Percentiles rank a stretch among this genome's conserved stretches.
Conservation (phyloP, 1,140 invertebrate species). For the Archivesica marissinica region DNA sequence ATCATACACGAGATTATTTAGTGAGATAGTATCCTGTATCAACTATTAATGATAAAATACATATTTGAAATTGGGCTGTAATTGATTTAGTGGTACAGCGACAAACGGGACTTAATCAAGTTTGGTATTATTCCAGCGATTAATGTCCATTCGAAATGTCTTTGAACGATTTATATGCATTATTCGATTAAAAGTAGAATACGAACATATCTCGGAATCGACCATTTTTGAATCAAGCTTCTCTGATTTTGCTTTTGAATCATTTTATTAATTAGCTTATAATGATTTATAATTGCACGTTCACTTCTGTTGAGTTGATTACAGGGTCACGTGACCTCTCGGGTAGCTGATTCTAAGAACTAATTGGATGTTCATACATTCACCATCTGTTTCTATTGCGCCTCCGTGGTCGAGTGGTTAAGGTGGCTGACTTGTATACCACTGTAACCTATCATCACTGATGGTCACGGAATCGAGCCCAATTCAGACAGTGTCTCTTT, state of each 20-base stretch:
- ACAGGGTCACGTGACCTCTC: too few species aligned
- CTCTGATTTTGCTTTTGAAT: neutral
- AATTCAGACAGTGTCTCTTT: too few species aligned
- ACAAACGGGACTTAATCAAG: constrained; percentile 1
- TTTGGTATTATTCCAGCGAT: constrained; percentile 18
- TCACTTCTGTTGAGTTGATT: too few species aligned
- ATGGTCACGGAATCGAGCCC: too few species aligned
- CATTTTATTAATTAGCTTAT: constrained; percentile 12
- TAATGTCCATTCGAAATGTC: neutral
- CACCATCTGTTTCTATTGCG: too few species aligned
- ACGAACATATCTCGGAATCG: neutral
- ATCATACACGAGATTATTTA: constrained; percentile 10
- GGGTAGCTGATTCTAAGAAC: too few species aligned
- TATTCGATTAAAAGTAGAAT: constrained; percentile 8
- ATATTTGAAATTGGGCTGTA: constrained; percentile 23
- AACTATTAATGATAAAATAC: constrained; percentile 40
- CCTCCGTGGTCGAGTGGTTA: too few species aligned
- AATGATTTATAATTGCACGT: too few species aligned
- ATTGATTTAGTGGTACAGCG: constrained; percentile 39
- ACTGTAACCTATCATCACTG: too few species aligned
- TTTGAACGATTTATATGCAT: constrained; percentile 38
- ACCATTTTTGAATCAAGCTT: constrained; percentile 5
- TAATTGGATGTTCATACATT: too few species aligned
- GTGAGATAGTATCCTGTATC: constrained; percentile 38
- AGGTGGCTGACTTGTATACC: too few species aligned